A percentile compares a stretch with the other conserved stretches of the same genome.
Conservation (phyloP, 2,888 invertebrate species). For the Drymonia ruficornis region DNA sequence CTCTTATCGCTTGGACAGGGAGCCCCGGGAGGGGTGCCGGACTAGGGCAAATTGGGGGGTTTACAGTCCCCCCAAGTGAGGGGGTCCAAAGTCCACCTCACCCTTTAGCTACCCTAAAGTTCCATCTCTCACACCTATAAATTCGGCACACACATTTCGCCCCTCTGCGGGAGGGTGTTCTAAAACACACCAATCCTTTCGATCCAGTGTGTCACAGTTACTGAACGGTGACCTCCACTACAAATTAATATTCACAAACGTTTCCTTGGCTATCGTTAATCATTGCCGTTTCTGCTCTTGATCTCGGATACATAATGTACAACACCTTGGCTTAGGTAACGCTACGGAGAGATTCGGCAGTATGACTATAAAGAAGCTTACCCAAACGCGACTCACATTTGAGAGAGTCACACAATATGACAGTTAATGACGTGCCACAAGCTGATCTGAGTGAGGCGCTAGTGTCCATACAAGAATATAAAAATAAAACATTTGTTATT, state of each 20-base stretch:
- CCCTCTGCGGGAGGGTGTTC: constrained; percentile 71
- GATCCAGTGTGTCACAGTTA: constrained; percentile 81
- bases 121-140: constrained; percentile 85
- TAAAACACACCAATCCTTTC: constrained; percentile 82
- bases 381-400: no score
- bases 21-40: constrained; percentile 82
- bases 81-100: constrained; percentile 84
- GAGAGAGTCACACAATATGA: no score
- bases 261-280: constrained; percentile 81
- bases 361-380: background rate
- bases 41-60: constrained; percentile 83
- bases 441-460: no score
- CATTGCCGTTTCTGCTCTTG: constrained; percentile 71
- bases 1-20: constrained; percentile 85
- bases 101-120: constrained; percentile 84
- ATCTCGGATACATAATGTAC: constrained; percentile 45
- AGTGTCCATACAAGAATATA: no score
- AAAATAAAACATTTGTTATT: no score
- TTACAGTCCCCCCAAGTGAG: constrained; percentile 71
- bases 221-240: constrained; percentile 80
- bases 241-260: constrained; percentile 84
- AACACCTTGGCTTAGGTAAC: constrained; percentile 31
- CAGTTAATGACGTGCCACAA: no score
- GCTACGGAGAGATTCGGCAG: background rate
- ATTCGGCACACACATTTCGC: constrained; percentile 84